Evolutionary conservation across 2,888 invertebrate genomes (phyloP).

Genomic region (Hydraecia micacea): DNA sequence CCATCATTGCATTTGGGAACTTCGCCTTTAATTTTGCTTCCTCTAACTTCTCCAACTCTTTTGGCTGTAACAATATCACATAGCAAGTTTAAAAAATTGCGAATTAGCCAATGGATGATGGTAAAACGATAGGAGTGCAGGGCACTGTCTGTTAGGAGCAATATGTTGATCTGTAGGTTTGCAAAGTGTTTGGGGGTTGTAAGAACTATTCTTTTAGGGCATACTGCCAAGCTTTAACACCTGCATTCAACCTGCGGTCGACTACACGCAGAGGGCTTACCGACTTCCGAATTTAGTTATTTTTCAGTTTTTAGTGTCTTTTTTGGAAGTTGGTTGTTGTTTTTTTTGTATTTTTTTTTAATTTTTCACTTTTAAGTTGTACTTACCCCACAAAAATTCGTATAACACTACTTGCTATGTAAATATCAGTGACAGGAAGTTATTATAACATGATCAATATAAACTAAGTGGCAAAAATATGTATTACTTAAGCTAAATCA

Average conservation of each 20-base stretch:
- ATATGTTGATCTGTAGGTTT: not conserved
- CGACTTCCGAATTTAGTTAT: no score
- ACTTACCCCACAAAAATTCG: no score
- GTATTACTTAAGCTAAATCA: no score
- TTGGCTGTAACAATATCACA: slow-evolving; percentile 82
- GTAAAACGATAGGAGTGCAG: not conserved
- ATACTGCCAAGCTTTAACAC: not conserved
- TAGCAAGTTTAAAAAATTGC: not conserved
- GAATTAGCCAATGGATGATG: not conserved
- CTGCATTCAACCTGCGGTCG: not conserved
- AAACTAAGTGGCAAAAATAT: no score
- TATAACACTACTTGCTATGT: no score
- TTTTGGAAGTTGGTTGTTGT: no score
- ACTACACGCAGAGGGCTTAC: not conserved
- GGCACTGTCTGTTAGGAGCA: not conserved
- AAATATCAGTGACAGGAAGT: no score
- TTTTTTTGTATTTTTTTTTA: no score
- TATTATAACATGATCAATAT: no score
- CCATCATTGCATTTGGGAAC: slow-evolving; percentile 94
- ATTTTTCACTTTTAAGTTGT: no score
- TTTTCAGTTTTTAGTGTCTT: no score
- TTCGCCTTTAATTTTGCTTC: slow-evolving; percentile 98
- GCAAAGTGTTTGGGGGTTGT: not conserved
- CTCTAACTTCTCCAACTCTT: slow-evolving; percentile 96
- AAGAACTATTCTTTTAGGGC: not conserved